A percentile compares a stretch with the other conserved stretches of the same genome.
Evolutionary conservation across 1,140 invertebrate genomes (phyloP).

Genomic region (Caerostris extrusa): DNA sequence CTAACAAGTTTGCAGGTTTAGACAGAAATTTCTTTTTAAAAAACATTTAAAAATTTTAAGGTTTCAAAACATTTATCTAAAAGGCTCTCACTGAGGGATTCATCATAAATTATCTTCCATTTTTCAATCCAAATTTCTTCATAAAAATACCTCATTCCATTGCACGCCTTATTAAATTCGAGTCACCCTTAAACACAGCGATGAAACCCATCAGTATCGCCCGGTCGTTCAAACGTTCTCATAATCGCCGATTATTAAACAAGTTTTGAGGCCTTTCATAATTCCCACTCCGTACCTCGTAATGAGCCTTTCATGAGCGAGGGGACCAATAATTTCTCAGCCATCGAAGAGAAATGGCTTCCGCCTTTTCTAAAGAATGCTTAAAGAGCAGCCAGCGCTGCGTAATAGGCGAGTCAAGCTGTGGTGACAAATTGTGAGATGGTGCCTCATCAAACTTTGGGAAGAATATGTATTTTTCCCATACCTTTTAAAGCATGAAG

Average conservation of each 20-base stretch:
- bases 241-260: conserved; percentile 29
- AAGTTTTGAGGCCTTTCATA: conserved; percentile 4
- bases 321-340: not conserved
- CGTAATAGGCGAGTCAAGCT: not conserved
- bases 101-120: no score
- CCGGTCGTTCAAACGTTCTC: not conserved
- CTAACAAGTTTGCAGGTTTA: no score
- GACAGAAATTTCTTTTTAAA: no score
- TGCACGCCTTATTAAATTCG: not conserved
- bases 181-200: not conserved
- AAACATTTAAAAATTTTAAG: no score
- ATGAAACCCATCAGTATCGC: conserved; percentile 3
- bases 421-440: not conserved
- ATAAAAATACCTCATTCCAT: no score
- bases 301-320: conserved; percentile 14
- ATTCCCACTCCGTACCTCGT: not conserved
- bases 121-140: no score
- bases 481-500: no score
- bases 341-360: conserved; percentile 14
- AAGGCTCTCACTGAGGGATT: no score
- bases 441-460: not conserved
- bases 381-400: no score
- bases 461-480: no score
- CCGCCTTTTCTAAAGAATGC: conserved; percentile 19
- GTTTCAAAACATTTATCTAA: no score